Percentiles rank a stretch among this genome's conserved stretches.
Conservation (phyloP, 2,113 vertebrate genomes). For the Macrotis lagotis region DNA sequence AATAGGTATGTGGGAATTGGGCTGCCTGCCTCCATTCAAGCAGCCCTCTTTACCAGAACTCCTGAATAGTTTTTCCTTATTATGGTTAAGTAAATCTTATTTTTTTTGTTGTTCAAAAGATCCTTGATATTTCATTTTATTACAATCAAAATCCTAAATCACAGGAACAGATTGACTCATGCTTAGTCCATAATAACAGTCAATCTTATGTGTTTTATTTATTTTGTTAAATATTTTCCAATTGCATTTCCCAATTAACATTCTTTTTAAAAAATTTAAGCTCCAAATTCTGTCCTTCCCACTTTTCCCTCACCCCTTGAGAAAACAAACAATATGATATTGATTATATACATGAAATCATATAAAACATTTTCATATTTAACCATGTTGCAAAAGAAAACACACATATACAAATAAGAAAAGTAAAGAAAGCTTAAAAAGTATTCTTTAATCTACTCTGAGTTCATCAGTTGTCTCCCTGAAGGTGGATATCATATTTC, state of each 20-base stretch:
- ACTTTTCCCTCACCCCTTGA: background rate
- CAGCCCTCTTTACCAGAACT: background rate
- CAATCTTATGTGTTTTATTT: background rate
- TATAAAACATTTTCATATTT: background rate
- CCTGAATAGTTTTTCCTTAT: background rate
- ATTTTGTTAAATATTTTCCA: background rate
- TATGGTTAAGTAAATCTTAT: background rate
- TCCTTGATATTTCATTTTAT: background rate
- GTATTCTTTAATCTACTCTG: background rate
- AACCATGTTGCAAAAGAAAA: background rate
- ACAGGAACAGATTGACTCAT: background rate
- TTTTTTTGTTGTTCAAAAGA: background rate
- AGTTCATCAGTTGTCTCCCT: background rate
- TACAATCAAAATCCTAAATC: background rate
- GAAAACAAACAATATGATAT: background rate
- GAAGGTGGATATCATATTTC: background rate
- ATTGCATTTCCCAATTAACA: background rate
- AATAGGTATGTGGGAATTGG: background rate
- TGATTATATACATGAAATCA: background rate
- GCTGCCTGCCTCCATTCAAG: background rate
- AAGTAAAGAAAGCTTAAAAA: background rate
- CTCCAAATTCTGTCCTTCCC: background rate
- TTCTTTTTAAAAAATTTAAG: background rate
- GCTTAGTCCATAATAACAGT: background rate
- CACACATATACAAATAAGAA: background rate